Base-by-base conservation (phyloP, 1,140 invertebrate species). In the Bombus soroeensis region DNA sequence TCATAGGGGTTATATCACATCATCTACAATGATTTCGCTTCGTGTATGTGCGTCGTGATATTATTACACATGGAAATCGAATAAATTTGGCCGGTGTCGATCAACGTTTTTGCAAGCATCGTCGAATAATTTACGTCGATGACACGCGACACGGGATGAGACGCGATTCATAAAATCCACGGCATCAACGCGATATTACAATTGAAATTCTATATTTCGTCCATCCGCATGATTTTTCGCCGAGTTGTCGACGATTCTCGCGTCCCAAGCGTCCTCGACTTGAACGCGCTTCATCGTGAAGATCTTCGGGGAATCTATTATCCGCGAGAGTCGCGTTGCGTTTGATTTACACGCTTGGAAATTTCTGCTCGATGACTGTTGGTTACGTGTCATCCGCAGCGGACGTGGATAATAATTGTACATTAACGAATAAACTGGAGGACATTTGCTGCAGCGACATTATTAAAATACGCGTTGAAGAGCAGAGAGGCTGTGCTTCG, bases 1-100 rank as follows among this genome's bases (percentile, higher is more conserved):
- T 73, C 22, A 75, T 78, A 77, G 94, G 94, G 5, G 79, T 89
- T n/a, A 92, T 53, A 22, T 53, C 75, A 18, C 76, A 70, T 95
- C 94, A 94, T 92, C 93, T 12, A 93, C 41, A 43, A 90, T 72
- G 88, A 72, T 62, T 15, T 43, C 73, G 62, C 6, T 66, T 15
- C n/a, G 57, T 18, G 10, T 39, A 37, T 22, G 66, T 12, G 53
- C 41, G 4, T 6, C 10, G 5, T 37, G 57, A 82, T 74, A 74
- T 73, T 47, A 62, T 83, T 47, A 47, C 47, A 66, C 59, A 13
- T 28, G 70, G 47, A 72, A 75, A 83, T 83, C 81, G 81, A 83
- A 76, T 83, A 37, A 83, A 83, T 75, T 59, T 74, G 70, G 53
- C 70, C 80, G 22, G 28, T n/a, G 59, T 68, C 81, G 59, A 75